These are phyloP conservation scores for Cheilosia scutellata DNA, from an alignment of 2,888 invertebrate species.

Conservation along the genomic window DNA sequence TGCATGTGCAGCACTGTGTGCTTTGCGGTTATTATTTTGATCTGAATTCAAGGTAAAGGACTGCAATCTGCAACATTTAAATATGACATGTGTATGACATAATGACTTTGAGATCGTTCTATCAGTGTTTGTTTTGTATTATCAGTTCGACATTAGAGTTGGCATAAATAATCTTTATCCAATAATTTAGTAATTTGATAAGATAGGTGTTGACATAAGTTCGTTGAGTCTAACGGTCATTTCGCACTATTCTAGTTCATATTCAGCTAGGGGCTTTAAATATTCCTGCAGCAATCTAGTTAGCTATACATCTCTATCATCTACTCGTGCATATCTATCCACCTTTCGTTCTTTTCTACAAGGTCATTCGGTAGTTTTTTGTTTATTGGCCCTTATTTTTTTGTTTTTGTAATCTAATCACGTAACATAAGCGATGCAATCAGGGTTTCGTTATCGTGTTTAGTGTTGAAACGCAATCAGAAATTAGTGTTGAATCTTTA, in stretches of 20 bases:
- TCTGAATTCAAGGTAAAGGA: conserved; percentile 72
- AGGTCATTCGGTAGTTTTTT: conserved; percentile 17
- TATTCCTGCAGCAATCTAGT: too few relatives aligned
- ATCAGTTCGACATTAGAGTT: background rate
- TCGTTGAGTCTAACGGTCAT: too few relatives aligned
- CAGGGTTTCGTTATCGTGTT: background rate
- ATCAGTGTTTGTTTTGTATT: conserved; percentile 4
- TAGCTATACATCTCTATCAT: too few relatives aligned
- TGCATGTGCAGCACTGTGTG: conserved; percentile 40
- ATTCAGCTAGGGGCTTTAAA: too few relatives aligned
- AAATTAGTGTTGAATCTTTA: too few relatives aligned
- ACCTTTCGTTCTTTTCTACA: conserved; percentile 1
- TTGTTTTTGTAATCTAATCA: conserved; percentile 38
- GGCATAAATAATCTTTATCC: background rate
- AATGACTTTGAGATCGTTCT: conserved; percentile 11
- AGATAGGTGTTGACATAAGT: too few relatives aligned
- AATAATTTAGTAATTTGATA: too few relatives aligned
- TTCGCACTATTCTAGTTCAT: too few relatives aligned
- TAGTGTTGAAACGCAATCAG: too few relatives aligned
- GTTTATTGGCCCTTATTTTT: background rate
- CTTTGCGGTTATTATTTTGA: conserved; percentile 66
- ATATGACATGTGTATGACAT: conserved; percentile 50
- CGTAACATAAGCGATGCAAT: background rate
- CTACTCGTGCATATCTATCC: too few relatives aligned
- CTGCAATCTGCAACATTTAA: conserved; percentile 40